Conservation (phyloP, 2,113 vertebrate species). For the Pygoscelis antarcticus region DNA sequence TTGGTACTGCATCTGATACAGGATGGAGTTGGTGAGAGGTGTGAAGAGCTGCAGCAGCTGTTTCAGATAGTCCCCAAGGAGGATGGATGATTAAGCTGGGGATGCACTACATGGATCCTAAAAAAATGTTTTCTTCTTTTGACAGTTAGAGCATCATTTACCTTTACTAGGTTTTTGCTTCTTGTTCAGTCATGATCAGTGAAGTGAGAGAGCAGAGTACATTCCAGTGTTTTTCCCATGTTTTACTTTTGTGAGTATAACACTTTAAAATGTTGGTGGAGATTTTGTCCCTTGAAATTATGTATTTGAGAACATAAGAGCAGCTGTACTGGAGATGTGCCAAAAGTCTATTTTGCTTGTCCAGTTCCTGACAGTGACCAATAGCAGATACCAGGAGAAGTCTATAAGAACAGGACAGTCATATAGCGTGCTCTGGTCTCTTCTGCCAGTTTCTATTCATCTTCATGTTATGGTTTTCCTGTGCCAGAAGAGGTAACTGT, state of each 20-base stretch:
- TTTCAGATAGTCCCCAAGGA: not conserved
- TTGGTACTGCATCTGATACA: not conserved
- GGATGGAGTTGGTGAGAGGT: not conserved
- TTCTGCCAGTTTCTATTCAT: not conserved
- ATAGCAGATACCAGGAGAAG: not conserved
- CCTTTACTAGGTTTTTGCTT: not conserved
- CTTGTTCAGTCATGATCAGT: accelerated
- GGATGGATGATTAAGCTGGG: not conserved
- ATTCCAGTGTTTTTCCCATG: not conserved
- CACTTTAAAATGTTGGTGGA: not conserved
- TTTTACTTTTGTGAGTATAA: not conserved
- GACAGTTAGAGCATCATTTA: not conserved
- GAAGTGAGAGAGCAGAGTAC: not conserved
- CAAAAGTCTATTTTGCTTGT: not conserved
- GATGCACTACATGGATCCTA: not conserved
- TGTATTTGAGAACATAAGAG: not conserved
- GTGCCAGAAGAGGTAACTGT: not conserved
- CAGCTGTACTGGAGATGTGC: not conserved
- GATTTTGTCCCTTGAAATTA: not conserved
- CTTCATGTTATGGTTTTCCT: not conserved
- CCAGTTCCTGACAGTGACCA: not conserved
- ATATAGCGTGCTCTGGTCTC: not conserved
- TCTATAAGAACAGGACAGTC: not conserved
- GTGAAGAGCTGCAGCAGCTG: not conserved
- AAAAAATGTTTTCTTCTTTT: not conserved